phyloP scores from a whole-genome alignment of 2,113 vertebrate genomes.

The Corapipo altera region DNA sequence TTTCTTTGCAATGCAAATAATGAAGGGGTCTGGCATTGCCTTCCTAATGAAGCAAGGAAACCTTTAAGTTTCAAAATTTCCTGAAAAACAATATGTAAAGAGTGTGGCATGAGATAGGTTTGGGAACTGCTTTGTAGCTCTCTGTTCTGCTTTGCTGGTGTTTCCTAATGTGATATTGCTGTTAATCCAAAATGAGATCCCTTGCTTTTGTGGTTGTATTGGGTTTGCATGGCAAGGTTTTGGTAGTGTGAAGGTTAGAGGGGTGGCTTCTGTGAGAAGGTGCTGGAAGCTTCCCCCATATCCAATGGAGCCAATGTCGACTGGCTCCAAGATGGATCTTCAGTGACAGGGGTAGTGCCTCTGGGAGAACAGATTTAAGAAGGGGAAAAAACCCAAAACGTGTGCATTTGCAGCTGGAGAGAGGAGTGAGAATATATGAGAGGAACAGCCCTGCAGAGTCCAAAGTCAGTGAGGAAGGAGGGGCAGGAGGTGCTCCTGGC shows the following conservation, averaged over 20 bases:
- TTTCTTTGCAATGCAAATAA: conserved; percentile 28
- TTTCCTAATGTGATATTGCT: background rate
- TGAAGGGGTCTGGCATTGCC: background rate
- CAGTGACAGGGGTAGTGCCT: background rate
- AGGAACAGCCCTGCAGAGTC: background rate
- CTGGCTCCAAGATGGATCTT: background rate
- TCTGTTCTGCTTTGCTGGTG: background rate
- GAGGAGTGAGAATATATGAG: background rate
- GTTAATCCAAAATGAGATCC: background rate
- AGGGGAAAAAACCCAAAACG: no score
- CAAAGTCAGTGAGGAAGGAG: background rate
- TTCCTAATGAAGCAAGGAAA: conserved; percentile 14
- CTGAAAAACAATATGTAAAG: background rate
- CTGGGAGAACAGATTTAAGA: background rate
- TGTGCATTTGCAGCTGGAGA: background rate
- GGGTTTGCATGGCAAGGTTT: background rate
- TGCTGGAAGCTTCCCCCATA: background rate
- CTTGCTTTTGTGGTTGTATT: background rate
- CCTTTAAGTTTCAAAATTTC: background rate
- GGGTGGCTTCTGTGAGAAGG: background rate
- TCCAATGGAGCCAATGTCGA: background rate
- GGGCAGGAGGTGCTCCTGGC: background rate
- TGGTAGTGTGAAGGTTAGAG: background rate
- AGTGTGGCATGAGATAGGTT: background rate
- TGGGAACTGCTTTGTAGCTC: background rate